Conservation (phyloP, 2,113 vertebrate species). For the Tetrao urogallus region DNA sequence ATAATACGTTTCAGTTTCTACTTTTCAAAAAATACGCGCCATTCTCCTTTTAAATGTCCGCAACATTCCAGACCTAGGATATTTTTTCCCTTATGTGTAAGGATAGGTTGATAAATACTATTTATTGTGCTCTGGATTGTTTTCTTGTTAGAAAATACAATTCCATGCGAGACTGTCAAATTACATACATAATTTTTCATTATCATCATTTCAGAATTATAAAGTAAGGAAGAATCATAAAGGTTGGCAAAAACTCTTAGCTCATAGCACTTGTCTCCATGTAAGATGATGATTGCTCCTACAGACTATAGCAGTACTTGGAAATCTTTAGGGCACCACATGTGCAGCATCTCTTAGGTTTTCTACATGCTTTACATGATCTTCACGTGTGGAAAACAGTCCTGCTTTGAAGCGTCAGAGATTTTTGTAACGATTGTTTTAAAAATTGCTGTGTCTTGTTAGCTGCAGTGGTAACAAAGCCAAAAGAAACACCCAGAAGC, state of each 20-base stretch:
- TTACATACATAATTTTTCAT: neutral
- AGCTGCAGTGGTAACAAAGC: neutral
- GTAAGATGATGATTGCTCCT: neutral
- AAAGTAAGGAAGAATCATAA: neutral
- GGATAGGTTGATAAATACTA: neutral
- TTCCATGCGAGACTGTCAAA: neutral
- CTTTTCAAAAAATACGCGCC: neutral
- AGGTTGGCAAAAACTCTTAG: neutral
- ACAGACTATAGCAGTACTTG: neutral
- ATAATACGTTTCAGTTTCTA: neutral
- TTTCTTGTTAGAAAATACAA: neutral
- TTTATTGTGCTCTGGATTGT: neutral
- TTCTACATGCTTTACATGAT: slow-evolving; percentile 24
- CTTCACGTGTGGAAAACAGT: slow-evolving; percentile 19
- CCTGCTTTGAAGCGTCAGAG: slow-evolving; percentile 42
- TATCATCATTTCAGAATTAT: neutral
- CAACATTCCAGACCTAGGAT: rapidly evolving
- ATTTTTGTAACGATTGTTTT: slow-evolving; percentile 23
- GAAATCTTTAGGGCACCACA: neutral
- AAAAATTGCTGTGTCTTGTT: neutral
- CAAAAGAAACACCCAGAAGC: neutral
- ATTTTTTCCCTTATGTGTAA: neutral
- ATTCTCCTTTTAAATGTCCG: neutral
- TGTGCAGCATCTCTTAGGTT: neutral
- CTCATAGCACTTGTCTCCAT: neutral